These are phyloP conservation scores for Arenaria interpres DNA, from an alignment of 2,113 vertebrate genomes.

Conservation along the genomic window DNA sequence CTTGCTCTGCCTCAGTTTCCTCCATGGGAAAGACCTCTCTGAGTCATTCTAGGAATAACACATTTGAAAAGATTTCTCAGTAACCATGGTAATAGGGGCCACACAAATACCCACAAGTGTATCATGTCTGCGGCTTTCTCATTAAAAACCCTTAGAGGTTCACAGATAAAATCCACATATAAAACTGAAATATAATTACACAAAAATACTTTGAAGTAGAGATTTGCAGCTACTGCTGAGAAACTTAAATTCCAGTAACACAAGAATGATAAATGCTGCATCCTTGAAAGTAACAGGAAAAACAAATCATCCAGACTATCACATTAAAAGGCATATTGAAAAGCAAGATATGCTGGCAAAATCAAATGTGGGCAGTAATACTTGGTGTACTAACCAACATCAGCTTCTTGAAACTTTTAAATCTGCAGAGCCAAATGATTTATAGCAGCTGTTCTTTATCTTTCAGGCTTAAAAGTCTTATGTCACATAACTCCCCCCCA, in stretches of 20 bases:
- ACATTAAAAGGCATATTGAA: conserved; percentile 36
- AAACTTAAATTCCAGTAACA: neutral
- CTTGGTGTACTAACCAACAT: neutral
- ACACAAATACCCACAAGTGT: neutral
- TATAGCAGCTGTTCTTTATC: conserved; percentile 38
- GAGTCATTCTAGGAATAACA: neutral
- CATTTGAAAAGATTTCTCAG: neutral
- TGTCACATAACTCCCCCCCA: neutral
- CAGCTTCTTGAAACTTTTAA: neutral
- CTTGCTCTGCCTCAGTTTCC: neutral
- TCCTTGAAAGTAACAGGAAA: conserved; percentile 20
- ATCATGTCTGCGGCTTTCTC: neutral
- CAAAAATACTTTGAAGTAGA: neutral
- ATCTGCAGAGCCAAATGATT: conserved; percentile 38
- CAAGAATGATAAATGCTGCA: conserved; percentile 12
- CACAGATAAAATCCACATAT: neutral
- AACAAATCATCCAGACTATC: conserved; percentile 34
- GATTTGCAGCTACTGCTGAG: neutral
- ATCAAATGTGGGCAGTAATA: neutral
- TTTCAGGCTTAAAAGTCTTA: neutral
- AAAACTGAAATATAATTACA: conserved; percentile 45
- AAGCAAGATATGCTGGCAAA: conserved; percentile 19
- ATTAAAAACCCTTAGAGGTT: neutral
- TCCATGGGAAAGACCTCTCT: neutral
- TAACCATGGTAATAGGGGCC: neutral